These are phyloP conservation scores for Coregonus suidteri DNA, from an alignment of 2,797 vertebrate species.

Conservation along the genomic window DNA sequence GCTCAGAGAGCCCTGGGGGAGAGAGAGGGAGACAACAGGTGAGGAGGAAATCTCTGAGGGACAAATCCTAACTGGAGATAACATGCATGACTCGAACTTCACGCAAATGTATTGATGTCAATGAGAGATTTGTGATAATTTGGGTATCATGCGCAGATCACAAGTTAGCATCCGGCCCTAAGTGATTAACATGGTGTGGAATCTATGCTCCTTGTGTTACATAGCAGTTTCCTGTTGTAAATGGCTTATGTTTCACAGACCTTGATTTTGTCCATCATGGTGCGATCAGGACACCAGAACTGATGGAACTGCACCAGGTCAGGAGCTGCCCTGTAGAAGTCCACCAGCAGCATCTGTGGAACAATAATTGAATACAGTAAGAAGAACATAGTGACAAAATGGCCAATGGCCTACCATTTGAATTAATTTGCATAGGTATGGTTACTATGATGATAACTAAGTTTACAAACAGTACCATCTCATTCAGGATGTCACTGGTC, in stretches of 20 bases:
- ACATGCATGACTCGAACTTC: background rate
- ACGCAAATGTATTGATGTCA: background rate
- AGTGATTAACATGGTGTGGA: too few relatives aligned
- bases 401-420: background rate
- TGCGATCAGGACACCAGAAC: conserved; percentile 89
- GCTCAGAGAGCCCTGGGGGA: conserved; percentile 86
- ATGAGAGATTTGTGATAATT: too few relatives aligned
- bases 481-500: conserved; percentile 92
- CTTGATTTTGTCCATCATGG: conserved; percentile 95
- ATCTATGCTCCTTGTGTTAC: too few relatives aligned
- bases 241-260: conserved; percentile 55
- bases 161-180: too few relatives aligned
- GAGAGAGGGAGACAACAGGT: background rate
- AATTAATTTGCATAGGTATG: background rate
- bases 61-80: background rate
- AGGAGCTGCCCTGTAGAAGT: conserved; percentile 89
- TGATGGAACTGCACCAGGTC: conserved; percentile 91
- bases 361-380: background rate
- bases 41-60: background rate
- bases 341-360: conserved; percentile 87
- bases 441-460: background rate
- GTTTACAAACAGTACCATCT: conserved; percentile 82
- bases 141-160: too few relatives aligned
- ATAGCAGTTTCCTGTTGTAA: background rate
- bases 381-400: background rate